Conservation (phyloP, 2,113 vertebrate species). For the Cranoglanis bouderius region DNA sequence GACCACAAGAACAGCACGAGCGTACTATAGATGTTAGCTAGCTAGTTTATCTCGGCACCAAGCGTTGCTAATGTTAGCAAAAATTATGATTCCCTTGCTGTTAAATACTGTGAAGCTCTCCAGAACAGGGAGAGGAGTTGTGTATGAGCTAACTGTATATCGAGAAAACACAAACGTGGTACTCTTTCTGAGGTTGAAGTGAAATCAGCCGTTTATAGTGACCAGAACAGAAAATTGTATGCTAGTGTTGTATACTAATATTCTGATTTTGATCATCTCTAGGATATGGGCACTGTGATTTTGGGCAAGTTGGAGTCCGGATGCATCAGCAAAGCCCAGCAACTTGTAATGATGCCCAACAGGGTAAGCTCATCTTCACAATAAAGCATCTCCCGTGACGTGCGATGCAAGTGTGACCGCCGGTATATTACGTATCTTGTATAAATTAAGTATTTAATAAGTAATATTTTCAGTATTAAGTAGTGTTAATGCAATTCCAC, state of each 20-base stretch:
- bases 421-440: background rate
- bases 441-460: background rate
- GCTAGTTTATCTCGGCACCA: too few species aligned
- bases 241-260: background rate
- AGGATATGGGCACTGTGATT: slow-evolving; percentile 98
- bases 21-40: too few species aligned
- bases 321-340: slow-evolving; percentile 93
- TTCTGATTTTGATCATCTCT: slow-evolving; percentile 8
- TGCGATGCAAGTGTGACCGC: background rate
- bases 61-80: too few species aligned
- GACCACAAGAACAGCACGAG: too few species aligned
- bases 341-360: slow-evolving; percentile 99
- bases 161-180: background rate
- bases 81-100: too few species aligned
- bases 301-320: slow-evolving; percentile 96
- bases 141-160: background rate
- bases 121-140: background rate
- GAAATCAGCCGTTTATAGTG: background rate
- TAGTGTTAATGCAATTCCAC: background rate
- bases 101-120: background rate
- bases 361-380: slow-evolving; percentile 76
- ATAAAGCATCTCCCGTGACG: background rate
- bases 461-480: background rate
- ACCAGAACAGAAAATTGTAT: background rate
- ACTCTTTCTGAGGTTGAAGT: background rate